These are phyloP conservation scores for Corella eumyota DNA, from an alignment of 23 tunicate species.

Conservation along the genomic window DNA sequence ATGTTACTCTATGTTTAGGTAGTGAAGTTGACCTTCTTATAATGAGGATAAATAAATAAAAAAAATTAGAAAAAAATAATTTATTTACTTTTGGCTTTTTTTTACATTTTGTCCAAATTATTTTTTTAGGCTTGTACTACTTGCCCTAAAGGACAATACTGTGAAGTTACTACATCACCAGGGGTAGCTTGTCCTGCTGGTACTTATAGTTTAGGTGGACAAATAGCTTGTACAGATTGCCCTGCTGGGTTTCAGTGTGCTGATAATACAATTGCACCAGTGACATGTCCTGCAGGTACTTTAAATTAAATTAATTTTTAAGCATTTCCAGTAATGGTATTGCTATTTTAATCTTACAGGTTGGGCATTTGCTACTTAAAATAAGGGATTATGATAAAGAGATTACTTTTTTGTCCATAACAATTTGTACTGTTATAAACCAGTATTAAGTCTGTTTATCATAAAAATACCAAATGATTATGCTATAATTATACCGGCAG, in stretches of 20 bases:
- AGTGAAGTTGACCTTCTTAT: too few species aligned
- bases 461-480: background rate
- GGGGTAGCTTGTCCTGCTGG: slow-evolving; percentile 36
- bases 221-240: slow-evolving; percentile 47
- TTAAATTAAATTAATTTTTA: background rate
- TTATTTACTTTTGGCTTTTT: too few species aligned
- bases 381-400: too few species aligned
- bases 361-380: too few species aligned
- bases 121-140: too few species aligned
- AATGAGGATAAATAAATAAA: too few species aligned
- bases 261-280: slow-evolving; percentile 15
- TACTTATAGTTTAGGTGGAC: slow-evolving; percentile 47
- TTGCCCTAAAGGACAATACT: too few species aligned
- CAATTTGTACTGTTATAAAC: too few species aligned
- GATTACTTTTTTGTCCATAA: too few species aligned
- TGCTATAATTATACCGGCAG: background rate
- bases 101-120: too few species aligned
- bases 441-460: background rate
- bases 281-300: slow-evolving; percentile 51
- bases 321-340: slow-evolving; percentile 4
- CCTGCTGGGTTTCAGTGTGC: slow-evolving; percentile 84
- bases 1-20: too few species aligned
- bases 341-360: background rate
- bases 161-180: slow-evolving; percentile 7
- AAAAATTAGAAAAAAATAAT: too few species aligned